phyloP scores from a whole-genome alignment of 2,888 invertebrate genomes.

The Hemaris fuciformis region DNA sequence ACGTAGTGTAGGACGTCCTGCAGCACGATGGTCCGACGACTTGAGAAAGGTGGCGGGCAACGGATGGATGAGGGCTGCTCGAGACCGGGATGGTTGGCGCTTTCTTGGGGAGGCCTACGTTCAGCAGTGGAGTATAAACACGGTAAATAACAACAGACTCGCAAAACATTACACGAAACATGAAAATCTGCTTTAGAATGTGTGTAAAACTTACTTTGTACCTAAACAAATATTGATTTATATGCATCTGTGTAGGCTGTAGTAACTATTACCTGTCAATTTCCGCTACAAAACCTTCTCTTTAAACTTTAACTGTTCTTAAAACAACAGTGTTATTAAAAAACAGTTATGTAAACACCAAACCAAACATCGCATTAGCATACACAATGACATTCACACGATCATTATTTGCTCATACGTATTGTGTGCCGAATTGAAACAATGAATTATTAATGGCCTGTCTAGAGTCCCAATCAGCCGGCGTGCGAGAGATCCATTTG shows the following conservation, averaged over 20 bases:
- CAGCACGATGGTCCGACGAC: no score
- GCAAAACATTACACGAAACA: no score
- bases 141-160: no score
- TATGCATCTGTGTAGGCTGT: neutral
- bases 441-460: conserved; percentile 49
- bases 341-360: conserved; percentile 11
- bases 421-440: conserved; percentile 20
- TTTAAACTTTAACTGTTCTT: no score
- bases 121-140: no score
- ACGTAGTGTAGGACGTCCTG: no score
- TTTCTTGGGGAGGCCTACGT: no score
- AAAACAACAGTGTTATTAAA: neutral
- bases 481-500: conserved; percentile 31
- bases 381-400: conserved; percentile 33
- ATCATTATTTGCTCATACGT: conserved; percentile 19
- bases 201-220: no score
- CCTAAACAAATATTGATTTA: neutral
- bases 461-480: conserved; percentile 38
- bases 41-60: no score
- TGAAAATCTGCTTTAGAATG: no score
- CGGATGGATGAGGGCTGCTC: no score
- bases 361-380: conserved; percentile 31
- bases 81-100: no score
- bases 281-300: neutral
- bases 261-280: neutral